These are phyloP conservation scores for Halichoerus grypus DNA, from an alignment of 2,113 vertebrate genomes.

Conservation along the genomic window DNA sequence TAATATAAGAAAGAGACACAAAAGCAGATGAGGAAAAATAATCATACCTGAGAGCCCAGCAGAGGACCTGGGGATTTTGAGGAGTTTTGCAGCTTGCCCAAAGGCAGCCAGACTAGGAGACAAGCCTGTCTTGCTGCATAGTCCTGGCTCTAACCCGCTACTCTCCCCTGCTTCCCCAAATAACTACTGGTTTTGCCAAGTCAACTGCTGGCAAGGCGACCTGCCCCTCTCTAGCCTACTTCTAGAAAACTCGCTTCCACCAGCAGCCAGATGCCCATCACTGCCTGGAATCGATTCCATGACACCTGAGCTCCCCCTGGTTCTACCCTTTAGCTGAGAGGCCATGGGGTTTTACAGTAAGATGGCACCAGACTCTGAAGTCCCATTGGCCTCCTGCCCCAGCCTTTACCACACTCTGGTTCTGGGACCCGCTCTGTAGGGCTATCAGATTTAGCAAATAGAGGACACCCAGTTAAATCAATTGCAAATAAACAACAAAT, in stretches of 20 bases:
- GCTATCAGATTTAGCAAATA: background rate
- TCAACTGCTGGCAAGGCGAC: background rate
- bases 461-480: background rate
- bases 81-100: too few relatives aligned
- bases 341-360: background rate
- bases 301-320: background rate
- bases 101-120: background rate
- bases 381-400: background rate
- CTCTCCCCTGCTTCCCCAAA: background rate
- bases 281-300: background rate
- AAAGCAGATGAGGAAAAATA: background rate
- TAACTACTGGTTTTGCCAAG: background rate
- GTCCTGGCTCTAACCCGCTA: background rate
- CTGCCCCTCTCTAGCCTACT: background rate
- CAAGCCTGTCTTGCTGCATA: background rate
- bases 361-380: background rate
- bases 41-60: background rate
- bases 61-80: background rate
- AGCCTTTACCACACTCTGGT: background rate
- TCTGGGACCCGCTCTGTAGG: background rate
- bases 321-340: background rate
- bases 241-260: background rate
- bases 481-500: background rate
- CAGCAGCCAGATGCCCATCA: background rate
- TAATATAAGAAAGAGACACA: background rate